These are phyloP conservation scores for Tenthredo livida DNA, from an alignment of 2,888 invertebrate genomes.

Conservation along the genomic window DNA sequence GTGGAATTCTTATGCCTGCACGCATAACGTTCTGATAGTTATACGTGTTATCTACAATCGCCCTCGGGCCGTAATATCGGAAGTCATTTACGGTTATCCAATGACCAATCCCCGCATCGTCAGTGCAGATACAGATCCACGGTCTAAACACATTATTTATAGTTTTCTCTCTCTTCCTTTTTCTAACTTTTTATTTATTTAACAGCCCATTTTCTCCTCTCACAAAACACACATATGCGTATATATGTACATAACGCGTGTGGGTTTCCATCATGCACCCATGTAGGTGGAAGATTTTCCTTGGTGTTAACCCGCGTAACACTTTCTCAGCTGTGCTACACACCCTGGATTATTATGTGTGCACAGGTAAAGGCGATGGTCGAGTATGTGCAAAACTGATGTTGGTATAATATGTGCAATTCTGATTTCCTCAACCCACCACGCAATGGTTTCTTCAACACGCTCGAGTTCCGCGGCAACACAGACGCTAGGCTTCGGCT, in stretches of 20 bases:
- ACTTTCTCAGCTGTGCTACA: background rate
- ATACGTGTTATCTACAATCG: background rate
- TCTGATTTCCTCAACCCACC: conserved; percentile 43
- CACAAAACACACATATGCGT: background rate
- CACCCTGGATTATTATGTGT: background rate
- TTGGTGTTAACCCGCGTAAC: background rate
- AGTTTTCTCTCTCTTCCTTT: background rate
- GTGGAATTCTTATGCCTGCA: background rate
- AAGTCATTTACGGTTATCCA: conserved; percentile 37
- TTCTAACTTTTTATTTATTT: background rate
- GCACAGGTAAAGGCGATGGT: background rate
- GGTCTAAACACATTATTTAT: conserved; percentile 54
- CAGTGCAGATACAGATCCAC: background rate
- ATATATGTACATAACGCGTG: no score
- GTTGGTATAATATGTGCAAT: conserved; percentile 1
- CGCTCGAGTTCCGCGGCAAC: conserved; percentile 59
- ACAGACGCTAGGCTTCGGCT: conserved; percentile 46
- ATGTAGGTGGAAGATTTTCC: background rate
- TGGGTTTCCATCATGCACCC: background rate
- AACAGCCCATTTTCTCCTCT: background rate
- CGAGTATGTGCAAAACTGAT: background rate
- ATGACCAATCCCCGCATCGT: background rate
- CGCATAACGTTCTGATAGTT: conserved; percentile 12
- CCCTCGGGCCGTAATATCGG: conserved; percentile 8
- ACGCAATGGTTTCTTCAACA: conserved; percentile 58